phyloP scores from a whole-genome alignment of 2,797 vertebrate genomes.

The Gephyroberyx darwinii region DNA sequence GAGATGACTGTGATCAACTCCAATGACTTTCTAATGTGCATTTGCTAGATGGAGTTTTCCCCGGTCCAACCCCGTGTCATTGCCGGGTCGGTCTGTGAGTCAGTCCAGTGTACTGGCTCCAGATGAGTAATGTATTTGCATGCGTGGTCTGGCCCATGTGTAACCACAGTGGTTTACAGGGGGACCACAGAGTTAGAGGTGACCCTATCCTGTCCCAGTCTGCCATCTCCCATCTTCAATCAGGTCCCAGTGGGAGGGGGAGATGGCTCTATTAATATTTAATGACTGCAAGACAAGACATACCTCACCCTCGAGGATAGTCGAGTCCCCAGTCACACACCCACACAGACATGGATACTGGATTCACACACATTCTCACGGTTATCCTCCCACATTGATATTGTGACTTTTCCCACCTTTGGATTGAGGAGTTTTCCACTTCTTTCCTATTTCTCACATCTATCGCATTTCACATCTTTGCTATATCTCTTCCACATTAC shows the following conservation, averaged over 20 bases:
- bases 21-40: background rate
- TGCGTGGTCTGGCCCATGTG: slow-evolving; percentile 46
- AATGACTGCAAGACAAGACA: slow-evolving; percentile 70
- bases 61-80: slow-evolving; percentile 6
- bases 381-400: background rate
- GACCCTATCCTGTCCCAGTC: slow-evolving; percentile 60
- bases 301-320: slow-evolving; percentile 45
- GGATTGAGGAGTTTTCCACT: background rate
- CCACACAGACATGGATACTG: background rate
- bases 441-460: background rate
- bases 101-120: slow-evolving; percentile 14
- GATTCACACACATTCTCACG: slow-evolving; percentile 6
- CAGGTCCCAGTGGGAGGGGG: slow-evolving; percentile 59
- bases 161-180: slow-evolving; percentile 63
- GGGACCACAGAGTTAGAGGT: slow-evolving; percentile 68
- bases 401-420: background rate
- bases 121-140: slow-evolving; percentile 60
- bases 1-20: background rate
- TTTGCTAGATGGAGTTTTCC: background rate
- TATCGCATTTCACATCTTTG: too few relatives aligned
- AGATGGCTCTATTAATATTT: slow-evolving; percentile 77
- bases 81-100: slow-evolving; percentile 31
- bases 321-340: background rate
- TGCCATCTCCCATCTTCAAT: slow-evolving; percentile 64
- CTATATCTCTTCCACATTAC: background rate